Conservation (phyloP, 2,797 vertebrate species). For the Lerista edwardsae region DNA sequence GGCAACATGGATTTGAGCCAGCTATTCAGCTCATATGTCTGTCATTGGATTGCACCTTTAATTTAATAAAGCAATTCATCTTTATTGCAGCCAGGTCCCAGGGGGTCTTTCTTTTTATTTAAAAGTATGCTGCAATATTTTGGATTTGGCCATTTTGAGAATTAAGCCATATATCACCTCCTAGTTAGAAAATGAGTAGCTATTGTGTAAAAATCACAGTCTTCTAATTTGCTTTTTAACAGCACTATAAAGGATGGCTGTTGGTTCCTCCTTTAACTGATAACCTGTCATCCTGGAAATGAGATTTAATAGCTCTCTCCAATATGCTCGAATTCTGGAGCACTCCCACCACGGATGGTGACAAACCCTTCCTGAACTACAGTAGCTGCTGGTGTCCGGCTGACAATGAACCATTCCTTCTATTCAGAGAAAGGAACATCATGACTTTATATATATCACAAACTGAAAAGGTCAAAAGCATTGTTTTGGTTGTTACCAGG, state of each 20-base stretch:
- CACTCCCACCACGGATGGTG: neutral
- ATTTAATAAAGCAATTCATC: neutral
- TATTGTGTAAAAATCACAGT: neutral
- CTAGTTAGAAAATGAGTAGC: no score
- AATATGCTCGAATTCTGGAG: neutral
- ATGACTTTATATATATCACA: neutral
- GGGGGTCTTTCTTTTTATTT: no score
- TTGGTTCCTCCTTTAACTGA: neutral
- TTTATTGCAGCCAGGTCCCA: neutral
- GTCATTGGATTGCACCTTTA: neutral
- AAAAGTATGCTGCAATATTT: neutral
- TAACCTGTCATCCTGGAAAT: neutral
- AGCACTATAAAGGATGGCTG: neutral
- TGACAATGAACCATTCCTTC: neutral
- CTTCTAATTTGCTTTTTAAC: neutral
- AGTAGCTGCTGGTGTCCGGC: neutral
- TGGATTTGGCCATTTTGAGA: neutral
- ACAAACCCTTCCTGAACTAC: conserved; percentile 14
- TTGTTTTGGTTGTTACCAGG: neutral
- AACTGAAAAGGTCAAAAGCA: conserved; percentile 16
- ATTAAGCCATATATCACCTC: neutral
- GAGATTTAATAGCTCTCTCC: neutral
- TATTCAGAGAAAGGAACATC: neutral
- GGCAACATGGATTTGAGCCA: no score
- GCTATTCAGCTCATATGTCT: no score